Evolutionary conservation across 2,888 invertebrate genomes (phyloP).

Genomic region (Lamproptera curius): DNA sequence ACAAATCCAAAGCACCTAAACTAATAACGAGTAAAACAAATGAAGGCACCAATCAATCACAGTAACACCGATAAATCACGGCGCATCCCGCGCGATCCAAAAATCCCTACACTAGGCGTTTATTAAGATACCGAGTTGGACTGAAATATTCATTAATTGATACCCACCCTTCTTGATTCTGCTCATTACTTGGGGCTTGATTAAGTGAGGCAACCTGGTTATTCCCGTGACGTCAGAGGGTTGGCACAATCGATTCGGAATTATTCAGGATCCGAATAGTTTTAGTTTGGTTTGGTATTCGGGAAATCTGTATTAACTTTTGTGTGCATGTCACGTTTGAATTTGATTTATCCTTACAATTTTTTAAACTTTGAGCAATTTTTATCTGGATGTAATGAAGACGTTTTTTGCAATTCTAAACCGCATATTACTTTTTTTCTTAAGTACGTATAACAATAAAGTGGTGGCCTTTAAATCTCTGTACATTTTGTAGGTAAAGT

Average conservation of each 20-base stretch:
- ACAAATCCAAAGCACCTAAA: too few relatives aligned
- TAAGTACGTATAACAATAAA: too few relatives aligned
- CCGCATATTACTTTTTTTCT: too few relatives aligned
- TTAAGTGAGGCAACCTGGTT: constrained; percentile 61
- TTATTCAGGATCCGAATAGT: constrained; percentile 12
- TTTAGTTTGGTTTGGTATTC: not conserved
- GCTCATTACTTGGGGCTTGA: constrained; percentile 72
- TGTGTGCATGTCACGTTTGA: too few relatives aligned
- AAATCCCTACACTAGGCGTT: constrained; percentile 69
- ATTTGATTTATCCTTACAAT: too few relatives aligned
- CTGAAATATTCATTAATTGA: constrained; percentile 76
- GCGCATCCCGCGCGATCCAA: constrained; percentile 45
- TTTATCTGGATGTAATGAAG: too few relatives aligned
- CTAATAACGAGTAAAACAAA: constrained; percentile 7
- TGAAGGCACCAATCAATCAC: constrained; percentile 53
- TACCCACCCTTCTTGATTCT: constrained; percentile 62
- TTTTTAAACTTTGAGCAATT: too few relatives aligned
- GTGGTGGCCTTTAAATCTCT: too few relatives aligned
- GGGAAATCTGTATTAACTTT: not conserved
- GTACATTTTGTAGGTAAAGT: too few relatives aligned
- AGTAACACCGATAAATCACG: constrained; percentile 52
- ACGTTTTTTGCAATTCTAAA: too few relatives aligned
- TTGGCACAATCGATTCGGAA: constrained; percentile 23
- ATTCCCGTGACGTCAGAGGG: constrained; percentile 48
- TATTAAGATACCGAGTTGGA: constrained; percentile 63